phyloP scores from a whole-genome alignment of 2,797 vertebrate species.

The Chromis chromis region DNA sequence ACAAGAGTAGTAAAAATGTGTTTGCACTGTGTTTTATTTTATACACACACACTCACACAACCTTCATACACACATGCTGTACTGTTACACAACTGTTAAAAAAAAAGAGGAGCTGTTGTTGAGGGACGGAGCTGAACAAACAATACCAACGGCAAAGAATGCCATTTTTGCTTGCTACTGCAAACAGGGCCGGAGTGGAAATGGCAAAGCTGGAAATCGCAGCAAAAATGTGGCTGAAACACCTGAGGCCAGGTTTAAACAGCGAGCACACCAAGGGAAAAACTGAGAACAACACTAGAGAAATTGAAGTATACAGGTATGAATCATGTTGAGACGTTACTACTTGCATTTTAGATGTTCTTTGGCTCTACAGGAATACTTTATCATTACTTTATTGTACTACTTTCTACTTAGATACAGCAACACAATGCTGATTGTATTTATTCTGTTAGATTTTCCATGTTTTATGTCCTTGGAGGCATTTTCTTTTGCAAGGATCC shows the following conservation, averaged over 20 bases:
- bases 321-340: neutral
- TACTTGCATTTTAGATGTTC: neutral
- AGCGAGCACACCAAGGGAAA: neutral
- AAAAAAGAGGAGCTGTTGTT: slow-evolving; percentile 32
- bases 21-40: slow-evolving; percentile 46
- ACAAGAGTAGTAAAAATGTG: slow-evolving; percentile 45
- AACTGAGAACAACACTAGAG: neutral
- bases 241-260: slow-evolving; percentile 55
- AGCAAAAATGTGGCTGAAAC: slow-evolving; percentile 33
- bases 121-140: slow-evolving; percentile 51
- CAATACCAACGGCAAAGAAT: slow-evolving; percentile 33
- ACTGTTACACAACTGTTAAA: slow-evolving; percentile 22
- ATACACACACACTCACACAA: slow-evolving; percentile 15
- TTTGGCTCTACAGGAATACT: neutral
- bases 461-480: neutral
- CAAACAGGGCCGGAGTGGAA: slow-evolving; percentile 49
- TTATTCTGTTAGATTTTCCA: neutral
- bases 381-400: neutral
- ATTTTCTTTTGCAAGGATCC: neutral
- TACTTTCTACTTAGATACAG: neutral
- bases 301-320: neutral
- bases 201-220: slow-evolving; percentile 29
- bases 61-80: neutral
- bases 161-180: slow-evolving; percentile 33
- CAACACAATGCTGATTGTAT: neutral